phyloP scores from a whole-genome alignment of 1,140 invertebrate species.

The Magallana ariakensis region DNA sequence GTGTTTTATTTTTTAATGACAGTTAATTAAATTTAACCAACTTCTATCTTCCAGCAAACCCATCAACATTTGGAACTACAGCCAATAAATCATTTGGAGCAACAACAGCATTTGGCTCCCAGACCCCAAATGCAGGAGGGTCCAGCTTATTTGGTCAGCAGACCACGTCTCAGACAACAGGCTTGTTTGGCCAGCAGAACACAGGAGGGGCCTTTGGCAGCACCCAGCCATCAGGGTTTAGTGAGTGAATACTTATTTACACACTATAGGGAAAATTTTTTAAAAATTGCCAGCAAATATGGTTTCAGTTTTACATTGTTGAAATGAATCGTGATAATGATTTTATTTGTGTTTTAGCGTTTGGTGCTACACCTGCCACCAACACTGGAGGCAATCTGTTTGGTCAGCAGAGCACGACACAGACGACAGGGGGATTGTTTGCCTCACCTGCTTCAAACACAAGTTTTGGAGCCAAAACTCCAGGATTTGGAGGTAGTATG shows the following conservation, averaged over 20 bases:
- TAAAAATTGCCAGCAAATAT: no score
- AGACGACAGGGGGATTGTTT: constrained; percentile 64
- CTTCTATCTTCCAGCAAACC: background rate
- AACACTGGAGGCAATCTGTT: constrained; percentile 62
- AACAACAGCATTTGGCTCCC: constrained; percentile 55
- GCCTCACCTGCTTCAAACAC: constrained; percentile 63
- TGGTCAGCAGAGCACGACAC: constrained; percentile 56
- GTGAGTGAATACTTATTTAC: background rate
- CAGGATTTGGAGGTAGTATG: constrained; percentile 33
- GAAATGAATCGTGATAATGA: background rate
- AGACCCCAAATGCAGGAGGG: constrained; percentile 50
- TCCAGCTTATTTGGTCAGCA: constrained; percentile 68
- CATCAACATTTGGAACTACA: constrained; percentile 57
- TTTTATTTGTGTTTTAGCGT: constrained; percentile 45
- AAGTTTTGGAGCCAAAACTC: constrained; percentile 17
- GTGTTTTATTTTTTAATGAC: no score
- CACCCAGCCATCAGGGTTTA: background rate
- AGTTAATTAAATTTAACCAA: no score
- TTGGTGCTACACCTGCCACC: constrained; percentile 50
- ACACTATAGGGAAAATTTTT: background rate
- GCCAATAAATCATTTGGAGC: constrained; percentile 59
- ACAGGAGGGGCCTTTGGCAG: constrained; percentile 52
- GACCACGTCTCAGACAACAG: constrained; percentile 51
- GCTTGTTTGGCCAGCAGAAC: constrained; percentile 67
- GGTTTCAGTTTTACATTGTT: no score